These are phyloP conservation scores for Drosophila bunnanda DNA, from an alignment of 2,888 invertebrate species.

Conservation along the genomic window DNA sequence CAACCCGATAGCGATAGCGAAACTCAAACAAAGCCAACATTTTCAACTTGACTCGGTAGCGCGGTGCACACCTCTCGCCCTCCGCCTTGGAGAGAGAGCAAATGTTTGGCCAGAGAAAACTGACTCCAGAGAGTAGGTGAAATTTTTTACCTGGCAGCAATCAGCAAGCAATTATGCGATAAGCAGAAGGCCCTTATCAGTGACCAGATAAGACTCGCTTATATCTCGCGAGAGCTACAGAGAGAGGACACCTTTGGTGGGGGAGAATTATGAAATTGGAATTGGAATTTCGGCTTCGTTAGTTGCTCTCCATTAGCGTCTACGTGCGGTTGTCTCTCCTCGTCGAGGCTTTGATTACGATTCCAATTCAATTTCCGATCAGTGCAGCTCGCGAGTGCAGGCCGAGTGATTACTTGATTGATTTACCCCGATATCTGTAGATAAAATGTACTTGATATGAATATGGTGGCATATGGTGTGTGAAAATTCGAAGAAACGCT, in stretches of 20 bases:
- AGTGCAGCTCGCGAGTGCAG: slow-evolving; percentile 30
- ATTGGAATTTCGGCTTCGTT: slow-evolving; percentile 52
- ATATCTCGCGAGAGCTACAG: neutral
- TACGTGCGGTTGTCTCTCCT: slow-evolving; percentile 60
- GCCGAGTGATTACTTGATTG: slow-evolving; percentile 35
- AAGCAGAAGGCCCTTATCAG: slow-evolving; percentile 67
- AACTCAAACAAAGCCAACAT: slow-evolving; percentile 27
- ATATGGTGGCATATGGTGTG: slow-evolving; percentile 37
- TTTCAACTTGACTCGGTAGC: slow-evolving; percentile 31
- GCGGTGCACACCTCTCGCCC: slow-evolving; percentile 15
- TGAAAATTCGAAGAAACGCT: slow-evolving; percentile 35
- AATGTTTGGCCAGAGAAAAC: slow-evolving; percentile 45
- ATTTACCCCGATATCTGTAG: slow-evolving; percentile 26
- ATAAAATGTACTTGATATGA: slow-evolving; percentile 33
- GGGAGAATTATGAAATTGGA: slow-evolving; percentile 69
- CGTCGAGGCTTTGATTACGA: neutral
- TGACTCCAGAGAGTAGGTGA: slow-evolving; percentile 8
- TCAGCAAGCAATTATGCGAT: slow-evolving; percentile 73
- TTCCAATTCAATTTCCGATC: neutral
- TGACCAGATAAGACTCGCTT: slow-evolving; percentile 58
- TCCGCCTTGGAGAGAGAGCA: neutral
- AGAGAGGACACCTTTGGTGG: slow-evolving; percentile 7
- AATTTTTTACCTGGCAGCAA: slow-evolving; percentile 68
- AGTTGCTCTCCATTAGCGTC: slow-evolving; percentile 61
- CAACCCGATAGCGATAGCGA: slow-evolving; percentile 39